Evolutionary conservation across 2,113 vertebrate species (phyloP).

Genomic region (Daubentonia madagascariensis): DNA sequence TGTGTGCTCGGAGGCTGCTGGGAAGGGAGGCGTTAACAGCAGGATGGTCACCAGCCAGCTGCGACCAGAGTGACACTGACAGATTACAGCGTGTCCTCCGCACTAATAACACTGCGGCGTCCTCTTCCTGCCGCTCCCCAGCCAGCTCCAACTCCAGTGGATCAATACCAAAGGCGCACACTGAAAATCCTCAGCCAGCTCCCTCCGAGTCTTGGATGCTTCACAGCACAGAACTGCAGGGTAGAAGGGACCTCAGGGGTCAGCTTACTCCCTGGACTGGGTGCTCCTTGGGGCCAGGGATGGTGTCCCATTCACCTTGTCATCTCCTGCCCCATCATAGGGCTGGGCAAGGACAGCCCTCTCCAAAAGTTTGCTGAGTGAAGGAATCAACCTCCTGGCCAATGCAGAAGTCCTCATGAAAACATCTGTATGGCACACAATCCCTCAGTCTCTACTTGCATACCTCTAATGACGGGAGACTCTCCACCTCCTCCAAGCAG

Average conservation of each 20-base stretch:
- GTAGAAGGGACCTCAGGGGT: neutral
- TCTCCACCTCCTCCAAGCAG: neutral
- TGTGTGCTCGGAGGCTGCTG: neutral
- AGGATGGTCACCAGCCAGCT: slow-evolving; percentile 46
- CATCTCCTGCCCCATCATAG: neutral
- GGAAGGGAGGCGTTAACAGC: slow-evolving; percentile 52
- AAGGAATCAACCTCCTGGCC: neutral
- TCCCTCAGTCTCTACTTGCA: neutral
- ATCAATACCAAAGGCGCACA: slow-evolving; percentile 21
- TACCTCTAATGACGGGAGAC: neutral
- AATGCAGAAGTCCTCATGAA: neutral
- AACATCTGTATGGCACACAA: rapidly evolving
- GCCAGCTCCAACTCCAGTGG: neutral
- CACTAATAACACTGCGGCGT: slow-evolving; percentile 69
- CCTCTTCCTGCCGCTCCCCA: slow-evolving; percentile 1
- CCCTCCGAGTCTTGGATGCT: neutral
- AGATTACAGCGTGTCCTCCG: slow-evolving; percentile 20
- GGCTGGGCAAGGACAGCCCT: neutral
- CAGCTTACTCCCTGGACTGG: neutral
- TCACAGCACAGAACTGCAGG: neutral
- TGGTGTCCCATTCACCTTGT: neutral
- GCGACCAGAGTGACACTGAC: slow-evolving; percentile 48
- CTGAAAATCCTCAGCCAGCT: neutral
- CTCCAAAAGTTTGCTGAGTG: neutral
- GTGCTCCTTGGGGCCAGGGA: neutral